Evolutionary conservation across 2,888 invertebrate genomes (phyloP), one percentile per base, ranked within the genome.

Genomic region (Fissipunctia ypsillon): DNA sequence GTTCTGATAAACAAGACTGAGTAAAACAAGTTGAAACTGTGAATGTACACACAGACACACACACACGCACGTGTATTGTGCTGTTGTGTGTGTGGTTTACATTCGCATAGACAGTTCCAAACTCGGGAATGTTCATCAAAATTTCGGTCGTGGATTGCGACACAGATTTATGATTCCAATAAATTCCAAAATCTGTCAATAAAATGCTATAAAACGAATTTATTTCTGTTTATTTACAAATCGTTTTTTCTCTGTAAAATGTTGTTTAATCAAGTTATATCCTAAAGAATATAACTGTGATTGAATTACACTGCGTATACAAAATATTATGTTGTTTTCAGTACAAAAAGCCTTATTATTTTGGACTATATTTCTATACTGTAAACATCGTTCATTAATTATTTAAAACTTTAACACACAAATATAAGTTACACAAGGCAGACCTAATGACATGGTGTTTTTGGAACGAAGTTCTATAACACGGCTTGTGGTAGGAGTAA

Each of bases 181-280:
- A 73, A 78, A 63, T 57, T 67, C 45, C 38, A 77, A 41, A 45
- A 63, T 48, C 50, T 41, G 3, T 52, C 52, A 52, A 63, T 76
- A 66, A 63, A 78, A 67, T 54, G 52, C 19, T 63, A 28, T 64
- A 45, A 41, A 63, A 41, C 57, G 1, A 63, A 57, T 57, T 45
- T 31, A 63, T 45, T 56, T 45, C 16, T 45, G 38, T 71, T 56
- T 52, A 25, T 63, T 60, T 59, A 31, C 19, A n/a, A 65, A 45
- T 4, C 16, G 41, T 31, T 69, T 52, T 61, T 56, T 25, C 0
- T 52, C 22, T 56, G 25, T 41, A n/a, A 52, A 61, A 41, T 7
- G 28, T 59, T 43, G 61, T 50, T 57, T 38, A 38, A 25, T 69
- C n/a, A 69, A 38, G 16, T 50, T 71, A 31, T 43, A 43, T n/a